Conservation (phyloP, 1,140 invertebrate species). For the Penaeus chinensis region DNA sequence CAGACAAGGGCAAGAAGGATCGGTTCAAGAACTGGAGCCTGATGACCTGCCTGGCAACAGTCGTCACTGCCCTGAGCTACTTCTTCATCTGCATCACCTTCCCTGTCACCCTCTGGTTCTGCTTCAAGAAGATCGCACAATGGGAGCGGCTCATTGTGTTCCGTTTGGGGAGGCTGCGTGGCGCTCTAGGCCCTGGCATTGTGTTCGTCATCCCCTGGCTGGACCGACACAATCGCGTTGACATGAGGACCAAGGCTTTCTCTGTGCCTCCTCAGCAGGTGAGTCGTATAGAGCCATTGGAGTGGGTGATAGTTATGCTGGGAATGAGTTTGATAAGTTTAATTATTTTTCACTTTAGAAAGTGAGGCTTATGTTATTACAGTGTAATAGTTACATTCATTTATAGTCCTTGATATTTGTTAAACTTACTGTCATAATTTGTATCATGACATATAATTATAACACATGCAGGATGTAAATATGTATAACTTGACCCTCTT, state of each 20-base stretch:
- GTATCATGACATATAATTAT: too few relatives aligned
- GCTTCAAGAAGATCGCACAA: slow-evolving; percentile 63
- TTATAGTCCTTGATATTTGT: too few relatives aligned
- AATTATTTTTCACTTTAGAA: too few relatives aligned
- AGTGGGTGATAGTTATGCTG: too few relatives aligned
- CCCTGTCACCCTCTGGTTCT: slow-evolving; percentile 64
- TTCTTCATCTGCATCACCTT: slow-evolving; percentile 62
- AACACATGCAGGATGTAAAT: too few relatives aligned
- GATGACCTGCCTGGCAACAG: slow-evolving; percentile 50
- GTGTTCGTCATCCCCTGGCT: slow-evolving; percentile 51
- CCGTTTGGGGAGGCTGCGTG: slow-evolving; percentile 50
- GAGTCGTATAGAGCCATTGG: background rate
- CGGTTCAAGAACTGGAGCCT: slow-evolving; percentile 29
- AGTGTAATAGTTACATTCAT: too few relatives aligned
- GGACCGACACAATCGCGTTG: slow-evolving; percentile 39
- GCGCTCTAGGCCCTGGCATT: slow-evolving; percentile 41
- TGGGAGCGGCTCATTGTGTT: slow-evolving; percentile 64
- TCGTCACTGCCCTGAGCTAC: slow-evolving; percentile 60
- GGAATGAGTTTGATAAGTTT: too few relatives aligned
- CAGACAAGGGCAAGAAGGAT: slow-evolving; percentile 26
- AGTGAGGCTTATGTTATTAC: too few relatives aligned
- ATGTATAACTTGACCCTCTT: too few relatives aligned
- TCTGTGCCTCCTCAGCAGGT: slow-evolving; percentile 54
- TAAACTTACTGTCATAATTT: too few relatives aligned
- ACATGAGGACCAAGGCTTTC: slow-evolving; percentile 55